A percentile compares a stretch with the other conserved stretches of the same genome.
phyloP scores from a whole-genome alignment of 2,797 vertebrate genomes.

The Xyrichtys novacula region DNA sequence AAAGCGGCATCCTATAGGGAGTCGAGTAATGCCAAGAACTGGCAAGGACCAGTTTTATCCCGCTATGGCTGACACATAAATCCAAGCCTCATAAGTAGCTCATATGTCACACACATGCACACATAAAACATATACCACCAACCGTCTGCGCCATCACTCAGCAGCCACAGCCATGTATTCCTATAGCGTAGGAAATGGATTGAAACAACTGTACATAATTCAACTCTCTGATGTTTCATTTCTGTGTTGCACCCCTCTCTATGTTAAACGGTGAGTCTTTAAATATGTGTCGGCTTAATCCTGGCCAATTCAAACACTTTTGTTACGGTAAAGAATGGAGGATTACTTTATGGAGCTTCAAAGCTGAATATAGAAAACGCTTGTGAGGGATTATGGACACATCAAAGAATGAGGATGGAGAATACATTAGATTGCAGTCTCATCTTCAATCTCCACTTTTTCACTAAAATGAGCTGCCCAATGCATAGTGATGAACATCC shows the following conservation, averaged over 20 bases:
- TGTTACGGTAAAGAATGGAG: slow-evolving; percentile 70
- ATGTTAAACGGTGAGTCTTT: slow-evolving; percentile 43
- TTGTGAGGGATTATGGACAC: slow-evolving; percentile 78
- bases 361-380: slow-evolving; percentile 78
- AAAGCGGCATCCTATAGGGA: slow-evolving; percentile 29
- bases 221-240: slow-evolving; percentile 13
- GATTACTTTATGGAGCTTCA: slow-evolving; percentile 75
- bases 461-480: slow-evolving; percentile 7
- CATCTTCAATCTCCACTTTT: slow-evolving; percentile 41
- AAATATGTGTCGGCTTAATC: slow-evolving; percentile 65
- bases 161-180: slow-evolving; percentile 3
- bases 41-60: slow-evolving; percentile 20
- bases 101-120: slow-evolving; percentile 31
- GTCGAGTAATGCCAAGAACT: slow-evolving; percentile 24
- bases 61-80: slow-evolving; percentile 63
- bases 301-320: slow-evolving; percentile 67
- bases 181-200: background rate
- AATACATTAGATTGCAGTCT: slow-evolving; percentile 56
- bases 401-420: slow-evolving; percentile 75
- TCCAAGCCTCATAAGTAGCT: slow-evolving; percentile 45
- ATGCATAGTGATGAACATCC: background rate
- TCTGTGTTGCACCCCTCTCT: slow-evolving; percentile 21
- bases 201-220: slow-evolving; percentile 28
- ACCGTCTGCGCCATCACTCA: slow-evolving; percentile 14
- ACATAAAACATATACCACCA: slow-evolving; percentile 33